phyloP scores from a whole-genome alignment of 1,140 invertebrate species.

The Cecropterus lyciades region DNA sequence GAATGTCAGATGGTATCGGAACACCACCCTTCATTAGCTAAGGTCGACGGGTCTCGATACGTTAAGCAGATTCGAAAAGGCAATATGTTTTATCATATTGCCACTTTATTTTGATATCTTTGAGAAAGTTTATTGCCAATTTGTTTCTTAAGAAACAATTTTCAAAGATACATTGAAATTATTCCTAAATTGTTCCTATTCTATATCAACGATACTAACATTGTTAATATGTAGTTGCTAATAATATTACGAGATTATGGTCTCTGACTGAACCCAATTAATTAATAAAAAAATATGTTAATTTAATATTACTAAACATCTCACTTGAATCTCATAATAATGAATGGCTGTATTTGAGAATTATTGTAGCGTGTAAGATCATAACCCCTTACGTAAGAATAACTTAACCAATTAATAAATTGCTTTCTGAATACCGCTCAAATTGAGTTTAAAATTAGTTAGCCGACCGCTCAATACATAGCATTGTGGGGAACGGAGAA shows the following conservation, averaged over 20 bases:
- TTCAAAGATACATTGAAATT: too few relatives aligned
- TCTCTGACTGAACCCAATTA: too few relatives aligned
- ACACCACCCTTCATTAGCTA: conserved; percentile 11
- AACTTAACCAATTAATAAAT: neutral
- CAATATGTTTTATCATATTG: neutral
- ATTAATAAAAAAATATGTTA: too few relatives aligned
- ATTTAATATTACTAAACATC: too few relatives aligned
- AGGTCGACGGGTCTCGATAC: neutral
- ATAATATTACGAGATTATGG: too few relatives aligned
- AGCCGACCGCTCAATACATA: neutral
- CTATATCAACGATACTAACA: too few relatives aligned
- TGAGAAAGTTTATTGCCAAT: neutral
- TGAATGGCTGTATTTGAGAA: too few relatives aligned
- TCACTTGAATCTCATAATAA: too few relatives aligned
- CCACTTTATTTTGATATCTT: neutral
- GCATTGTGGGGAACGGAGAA: neutral
- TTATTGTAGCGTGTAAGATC: neutral
- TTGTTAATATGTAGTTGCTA: too few relatives aligned
- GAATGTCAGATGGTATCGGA: conserved; percentile 19
- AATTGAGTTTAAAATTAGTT: neutral
- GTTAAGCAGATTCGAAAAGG: neutral
- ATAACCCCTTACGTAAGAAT: neutral
- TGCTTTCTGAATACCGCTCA: neutral
- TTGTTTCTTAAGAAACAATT: neutral
- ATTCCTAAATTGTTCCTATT: too few relatives aligned